Percentiles rank a stretch among this genome's conserved stretches.
These are phyloP conservation scores for Arion vulgaris DNA, from an alignment of 1,140 invertebrate species.

Conservation along the genomic window DNA sequence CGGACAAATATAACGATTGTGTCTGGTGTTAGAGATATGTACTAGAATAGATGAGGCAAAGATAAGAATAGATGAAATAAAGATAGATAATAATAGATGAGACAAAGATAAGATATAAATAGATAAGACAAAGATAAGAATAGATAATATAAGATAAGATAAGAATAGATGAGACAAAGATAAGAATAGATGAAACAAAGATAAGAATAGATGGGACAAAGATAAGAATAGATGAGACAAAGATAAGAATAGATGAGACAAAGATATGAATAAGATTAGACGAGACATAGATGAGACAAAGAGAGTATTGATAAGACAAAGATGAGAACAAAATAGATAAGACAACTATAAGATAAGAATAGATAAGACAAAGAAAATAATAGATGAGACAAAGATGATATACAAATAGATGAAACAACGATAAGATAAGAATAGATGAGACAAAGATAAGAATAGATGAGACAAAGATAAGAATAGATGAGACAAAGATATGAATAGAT, in stretches of 20 bases:
- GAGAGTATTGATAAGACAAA: not conserved
- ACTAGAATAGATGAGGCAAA: not conserved
- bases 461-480: not conserved
- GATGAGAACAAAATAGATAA: not conserved
- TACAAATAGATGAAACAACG: too few species aligned
- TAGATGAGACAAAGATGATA: too few species aligned
- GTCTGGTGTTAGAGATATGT: too few species aligned
- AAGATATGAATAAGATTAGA: not conserved
- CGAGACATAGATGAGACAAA: not conserved
- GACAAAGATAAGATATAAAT: too few species aligned
- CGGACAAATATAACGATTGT: too few species aligned
- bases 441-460: not conserved
- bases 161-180: not conserved
- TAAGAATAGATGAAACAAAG: not conserved
- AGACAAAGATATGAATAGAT: not conserved
- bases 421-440: not conserved
- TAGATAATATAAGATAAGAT: not conserved
- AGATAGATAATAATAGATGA: too few species aligned
- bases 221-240: not conserved
- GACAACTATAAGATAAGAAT: not conserved
- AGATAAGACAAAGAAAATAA: constrained; percentile 6
- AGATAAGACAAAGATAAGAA: not conserved
- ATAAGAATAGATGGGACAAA: not conserved
- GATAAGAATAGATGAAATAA: not conserved
- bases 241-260: not conserved